A percentile compares a stretch with the other conserved stretches of the same genome.
Conservation (phyloP, 23 tunicate species). For the Ascidia mentula region DNA sequence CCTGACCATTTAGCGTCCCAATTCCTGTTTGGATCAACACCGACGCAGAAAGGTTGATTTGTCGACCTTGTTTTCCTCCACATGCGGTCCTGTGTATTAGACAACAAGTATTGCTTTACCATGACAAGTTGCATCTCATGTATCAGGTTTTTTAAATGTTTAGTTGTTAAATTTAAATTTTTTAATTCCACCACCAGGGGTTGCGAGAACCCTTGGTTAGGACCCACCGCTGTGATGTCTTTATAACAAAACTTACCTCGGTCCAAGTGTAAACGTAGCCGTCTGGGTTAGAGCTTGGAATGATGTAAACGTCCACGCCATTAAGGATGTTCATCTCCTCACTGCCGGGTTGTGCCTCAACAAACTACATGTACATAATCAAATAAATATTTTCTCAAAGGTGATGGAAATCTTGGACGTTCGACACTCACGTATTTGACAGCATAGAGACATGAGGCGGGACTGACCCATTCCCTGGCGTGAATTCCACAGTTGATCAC, state of each 20-base stretch:
- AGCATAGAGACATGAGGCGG: conserved; percentile 45
- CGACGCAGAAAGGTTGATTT: conserved; percentile 32
- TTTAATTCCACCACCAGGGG: too few relatives aligned
- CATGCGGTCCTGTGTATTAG: conserved; percentile 69
- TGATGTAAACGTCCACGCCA: conserved; percentile 53
- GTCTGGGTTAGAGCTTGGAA: conserved; percentile 71
- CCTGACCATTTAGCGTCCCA: conserved; percentile 82
- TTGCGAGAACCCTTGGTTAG: too few relatives aligned
- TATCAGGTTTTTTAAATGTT: too few relatives aligned
- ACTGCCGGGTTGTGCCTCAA: background rate
- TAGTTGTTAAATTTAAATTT: too few relatives aligned
- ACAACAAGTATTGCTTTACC: too few relatives aligned
- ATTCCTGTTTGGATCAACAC: conserved; percentile 94
- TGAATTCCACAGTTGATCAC: conserved; percentile 91
- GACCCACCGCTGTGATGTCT: too few relatives aligned
- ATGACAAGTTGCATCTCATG: too few relatives aligned
- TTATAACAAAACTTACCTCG: conserved; percentile 59
- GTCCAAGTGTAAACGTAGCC: conserved; percentile 86
- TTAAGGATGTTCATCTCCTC: conserved; percentile 23
- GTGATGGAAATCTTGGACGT: too few relatives aligned
- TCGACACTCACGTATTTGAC: conserved; percentile 30
- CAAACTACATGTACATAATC: background rate
- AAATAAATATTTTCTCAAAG: background rate
- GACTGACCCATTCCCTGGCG: conserved; percentile 91
- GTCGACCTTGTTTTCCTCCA: conserved; percentile 86